A percentile compares a stretch with the other conserved stretches of the same genome.
Conservation (phyloP, 1,140 invertebrate genomes). For the Atta colombica region DNA sequence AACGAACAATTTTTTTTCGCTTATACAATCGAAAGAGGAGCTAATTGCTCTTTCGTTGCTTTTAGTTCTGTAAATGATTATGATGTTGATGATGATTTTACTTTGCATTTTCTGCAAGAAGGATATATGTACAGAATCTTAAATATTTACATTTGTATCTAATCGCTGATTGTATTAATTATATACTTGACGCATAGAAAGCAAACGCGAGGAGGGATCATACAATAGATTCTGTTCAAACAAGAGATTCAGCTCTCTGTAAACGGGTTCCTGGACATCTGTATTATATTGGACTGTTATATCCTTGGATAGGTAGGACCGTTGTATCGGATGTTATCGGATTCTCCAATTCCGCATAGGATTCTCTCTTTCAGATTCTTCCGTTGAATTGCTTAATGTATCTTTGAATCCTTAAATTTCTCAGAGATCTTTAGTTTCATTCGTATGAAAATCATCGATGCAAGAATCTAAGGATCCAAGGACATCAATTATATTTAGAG, state of each 20-base stretch:
- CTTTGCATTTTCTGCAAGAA: conserved; percentile 36
- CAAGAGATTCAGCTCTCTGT: not conserved
- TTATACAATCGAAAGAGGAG: not conserved
- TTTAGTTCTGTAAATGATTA: conserved; percentile 35
- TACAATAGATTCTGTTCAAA: conserved; percentile 27
- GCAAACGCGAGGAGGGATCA: not conserved
- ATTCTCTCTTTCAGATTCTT: conserved; percentile 11
- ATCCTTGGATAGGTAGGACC: conserved; percentile 11
- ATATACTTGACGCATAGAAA: conserved; percentile 33
- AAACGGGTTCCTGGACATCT: not conserved
- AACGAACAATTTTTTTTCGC: not conserved
- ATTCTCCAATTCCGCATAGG: not conserved
- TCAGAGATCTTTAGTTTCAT: not conserved
- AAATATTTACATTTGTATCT: conserved; percentile 33
- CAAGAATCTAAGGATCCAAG: conserved; percentile 9
- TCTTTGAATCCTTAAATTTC: conserved; percentile 16
- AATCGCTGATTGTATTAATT: conserved; percentile 37
- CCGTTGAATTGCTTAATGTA: not conserved
- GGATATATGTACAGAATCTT: conserved; percentile 26
- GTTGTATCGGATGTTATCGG: not conserved
- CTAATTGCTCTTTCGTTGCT: conserved; percentile 16
- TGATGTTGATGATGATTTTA: conserved; percentile 8
- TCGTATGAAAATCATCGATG: not conserved
- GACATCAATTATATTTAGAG: not conserved
- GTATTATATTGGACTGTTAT: conserved; percentile 17